These are phyloP conservation scores for Holcopasites calliopsidis DNA, from an alignment of 1,140 invertebrate genomes.

Conservation along the genomic window DNA sequence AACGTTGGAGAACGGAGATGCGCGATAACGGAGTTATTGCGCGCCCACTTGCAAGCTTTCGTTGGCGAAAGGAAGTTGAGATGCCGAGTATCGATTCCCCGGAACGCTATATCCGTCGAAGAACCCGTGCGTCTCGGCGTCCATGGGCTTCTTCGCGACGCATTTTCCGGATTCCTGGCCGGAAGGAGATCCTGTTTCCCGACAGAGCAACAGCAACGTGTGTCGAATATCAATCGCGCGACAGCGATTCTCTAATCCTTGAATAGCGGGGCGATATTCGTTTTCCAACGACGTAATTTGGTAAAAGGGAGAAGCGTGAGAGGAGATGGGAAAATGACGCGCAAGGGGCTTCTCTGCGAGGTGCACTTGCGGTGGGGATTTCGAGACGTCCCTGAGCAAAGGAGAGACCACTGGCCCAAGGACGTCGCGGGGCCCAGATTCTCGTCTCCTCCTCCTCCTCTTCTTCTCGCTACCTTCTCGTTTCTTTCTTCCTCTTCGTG, in stretches of 20 bases:
- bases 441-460: slow-evolving; percentile 11
- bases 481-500: not conserved
- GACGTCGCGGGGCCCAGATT: slow-evolving; percentile 75
- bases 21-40: not conserved
- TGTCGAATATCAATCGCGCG: not conserved
- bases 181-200: not conserved
- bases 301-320: slow-evolving; percentile 3
- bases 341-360: slow-evolving; percentile 16
- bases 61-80: not conserved
- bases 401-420: slow-evolving; percentile 72
- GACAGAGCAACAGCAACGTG: too few relatives aligned
- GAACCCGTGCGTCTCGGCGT: not conserved
- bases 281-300: slow-evolving; percentile 17
- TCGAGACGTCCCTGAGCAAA: slow-evolving; percentile 69
- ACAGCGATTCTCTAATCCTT: not conserved
- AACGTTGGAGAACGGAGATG: not conserved
- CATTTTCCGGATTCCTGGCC: not conserved
- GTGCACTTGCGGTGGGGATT: slow-evolving; percentile 46
- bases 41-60: too few relatives aligned
- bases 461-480: not conserved
- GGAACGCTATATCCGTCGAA: not conserved
- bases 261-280: not conserved
- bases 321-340: slow-evolving; percentile 22
- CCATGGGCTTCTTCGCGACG: not conserved
- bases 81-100: slow-evolving; percentile 5